Evolutionary conservation across 1,140 invertebrate genomes (phyloP), one percentile per base, ranked within the genome.

Genomic region (Drosophila repletoides): DNA sequence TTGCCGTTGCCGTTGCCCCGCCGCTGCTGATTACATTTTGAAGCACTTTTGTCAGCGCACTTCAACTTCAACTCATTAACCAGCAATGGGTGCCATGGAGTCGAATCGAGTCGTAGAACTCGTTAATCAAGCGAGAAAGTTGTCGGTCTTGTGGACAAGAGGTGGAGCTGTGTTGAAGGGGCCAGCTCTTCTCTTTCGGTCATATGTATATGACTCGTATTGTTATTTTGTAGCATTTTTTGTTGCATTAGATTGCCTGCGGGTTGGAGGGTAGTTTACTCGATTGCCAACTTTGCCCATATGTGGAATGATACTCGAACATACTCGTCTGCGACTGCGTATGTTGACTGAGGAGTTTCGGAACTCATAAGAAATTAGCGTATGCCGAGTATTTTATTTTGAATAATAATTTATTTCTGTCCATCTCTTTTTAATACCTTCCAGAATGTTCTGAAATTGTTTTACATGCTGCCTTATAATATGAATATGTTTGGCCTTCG

Each of bases 111-210:
- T 36, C 75, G 81, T 84, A 84, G 80, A 84, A 84, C 80, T 84
- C 67, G 80, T 84, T 76, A 86, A 86, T 84, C 80, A 79, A 80
- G 71, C 81, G 80, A 84, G 80, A 84, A 84, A 84, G 80, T 84
- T 84, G 56, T 61, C 69, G 7, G 28, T 12, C 21, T 1, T 26
- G 10, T 31, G 9, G 28, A 14, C 6, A n/a, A 7, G 24, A 15
- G 53, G 38, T 10, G 28, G 53, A 24, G 17, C 22, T 26, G 14
- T 46, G 3, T 12, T 43, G 34, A 17, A 15, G 49, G 9, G 49
- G 68, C 46, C 7, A 51, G 38, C 40, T 46, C 52, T 12, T 52
- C 41, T 60, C 26, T 24, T 33, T 53, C 10, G 31, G 38, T 48
- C 36, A 43, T 17, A 49, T 15, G 22, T 53, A 24, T 31, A 24